Conservation (phyloP, 1,140 invertebrate genomes). For the Drosophila orena region DNA sequence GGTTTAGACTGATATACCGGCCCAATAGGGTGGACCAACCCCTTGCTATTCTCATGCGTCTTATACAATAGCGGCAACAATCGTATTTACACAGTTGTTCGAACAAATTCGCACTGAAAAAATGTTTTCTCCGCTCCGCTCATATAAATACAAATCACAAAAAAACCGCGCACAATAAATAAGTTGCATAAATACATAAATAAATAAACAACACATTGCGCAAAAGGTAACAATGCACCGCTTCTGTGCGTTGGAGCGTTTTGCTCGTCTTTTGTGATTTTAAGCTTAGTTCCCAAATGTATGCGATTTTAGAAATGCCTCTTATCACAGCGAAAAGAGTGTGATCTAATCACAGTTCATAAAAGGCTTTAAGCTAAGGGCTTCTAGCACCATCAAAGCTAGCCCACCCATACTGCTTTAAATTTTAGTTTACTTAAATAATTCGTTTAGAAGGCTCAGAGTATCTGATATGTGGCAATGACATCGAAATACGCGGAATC, state of each 20-base stretch:
- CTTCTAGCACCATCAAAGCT: no score
- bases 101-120: conserved; percentile 35
- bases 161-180: conserved; percentile 56
- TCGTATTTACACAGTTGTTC: conserved; percentile 76
- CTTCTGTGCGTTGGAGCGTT: conserved; percentile 53
- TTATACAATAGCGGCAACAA: conserved; percentile 30
- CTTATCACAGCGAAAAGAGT: no score
- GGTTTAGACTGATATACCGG: conserved; percentile 17
- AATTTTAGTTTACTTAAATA: no score
- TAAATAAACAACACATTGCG: conserved; percentile 55
- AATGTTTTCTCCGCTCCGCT: conserved; percentile 48
- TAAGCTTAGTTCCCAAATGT: background rate
- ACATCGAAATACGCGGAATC: no score
- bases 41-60: conserved; percentile 2
- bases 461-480: no score
- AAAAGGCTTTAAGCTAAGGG: background rate
- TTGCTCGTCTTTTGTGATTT: conserved; percentile 57
- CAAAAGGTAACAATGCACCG: conserved; percentile 52
- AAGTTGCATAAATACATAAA: conserved; percentile 73
- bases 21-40: conserved; percentile 31
- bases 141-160: conserved; percentile 36
- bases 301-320: background rate
- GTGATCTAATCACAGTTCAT: background rate
- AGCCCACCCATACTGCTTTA: no score
- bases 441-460: no score